Evolutionary conservation across 2,888 invertebrate species (phyloP), one percentile per base, ranked within the genome.

Genomic region (Zaprionus obscuricornis): DNA sequence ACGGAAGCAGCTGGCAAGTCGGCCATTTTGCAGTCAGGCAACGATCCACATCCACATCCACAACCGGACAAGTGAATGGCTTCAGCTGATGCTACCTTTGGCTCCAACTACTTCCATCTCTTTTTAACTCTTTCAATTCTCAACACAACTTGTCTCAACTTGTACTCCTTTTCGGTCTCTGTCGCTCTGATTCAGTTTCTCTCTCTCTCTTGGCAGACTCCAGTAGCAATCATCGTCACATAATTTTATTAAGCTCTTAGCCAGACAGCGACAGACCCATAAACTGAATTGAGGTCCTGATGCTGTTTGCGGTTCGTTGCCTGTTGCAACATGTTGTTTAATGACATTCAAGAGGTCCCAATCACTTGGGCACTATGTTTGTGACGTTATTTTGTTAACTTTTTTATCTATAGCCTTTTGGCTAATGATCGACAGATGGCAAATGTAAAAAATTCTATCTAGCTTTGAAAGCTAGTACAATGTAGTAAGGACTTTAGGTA

Each of bases 221-320:
- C 37, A 27, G 34, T 54, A 11, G 73, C 78, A 77, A 78, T 82
- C 78, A 85, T 82, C 78, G 82, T 78, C 85, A 82, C 85, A 82
- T 81, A 84, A 81, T 85, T 85, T 84, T 84, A 81, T 81, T 85
- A 81, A 78, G 68, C 75, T 71, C 65, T 73, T 62, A 81, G 67
- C 67, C 69, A 69, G 58, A 58, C 75, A 47, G 65, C 50, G 43
- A 39, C 13, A 11, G 7, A 8, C 2, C 66, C 66, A 54, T 54
- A 69, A 58, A 39, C 71, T 43, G 34, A 45, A 11, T 26, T n/a
- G 5, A 27, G 36, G 34, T 36, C 46, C 29, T 33, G 26, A 68
- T 40, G 49, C 31, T 54, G 50, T 62, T 64, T 70, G 65, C 47
- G 58, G 59, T 46, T 59, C 63, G 42, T 22, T 64, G 73, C 26